Evolutionary conservation across 2,888 invertebrate genomes (phyloP), one percentile per base, ranked within the genome.

Genomic region (Synanthedon vespiformis): DNA sequence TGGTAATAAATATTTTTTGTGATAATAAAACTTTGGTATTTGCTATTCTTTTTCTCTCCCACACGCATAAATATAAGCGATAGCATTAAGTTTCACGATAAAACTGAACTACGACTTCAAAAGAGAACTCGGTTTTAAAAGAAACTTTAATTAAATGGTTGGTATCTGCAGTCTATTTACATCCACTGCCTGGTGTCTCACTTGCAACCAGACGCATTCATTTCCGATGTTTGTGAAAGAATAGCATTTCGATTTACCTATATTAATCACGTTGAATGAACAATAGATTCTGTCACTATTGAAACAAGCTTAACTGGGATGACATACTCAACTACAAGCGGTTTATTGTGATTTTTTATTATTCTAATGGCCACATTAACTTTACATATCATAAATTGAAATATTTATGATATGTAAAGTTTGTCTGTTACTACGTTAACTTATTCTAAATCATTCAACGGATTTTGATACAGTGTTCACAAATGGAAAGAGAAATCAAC

Each of bases 71-170:
- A 44, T 44, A 44, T 14, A 44, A 12, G n/a, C n/a, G 44, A 44
- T 44, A n/a, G 44, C 8, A 14, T 44, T 44, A 44, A 44, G 44
- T 44, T 44, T 14, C n/a, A 44, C 13, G 48, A 48, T 48, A 48
- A 48, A 48, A 48, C 48, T 48, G 22, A 48, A 22, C 48, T 48
- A 22, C 48, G 16, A 22, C 12, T 48, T 16, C 16, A 72, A 70
- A 70, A 61, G 61, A 63, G 65, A 64, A 66, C 63, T 65, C 58
- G 64, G 62, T 76, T 34, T 72, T 64, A 70, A 75, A 75, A 73
- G 71, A 75, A 80, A 79, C 71, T 81, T 80, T 79, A 80, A 80
- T 80, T 76, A 81, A 77, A 75, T 67, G 65, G 63, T 65, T 64
- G 64, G 64, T 61, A 61, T 64, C 61, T 61, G 56, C n/a, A 14